A percentile compares a stretch with the other conserved stretches of the same genome.
These are phyloP conservation scores for Tenthredo distinguenda DNA, from an alignment of 2,888 invertebrate species.

Conservation along the genomic window DNA sequence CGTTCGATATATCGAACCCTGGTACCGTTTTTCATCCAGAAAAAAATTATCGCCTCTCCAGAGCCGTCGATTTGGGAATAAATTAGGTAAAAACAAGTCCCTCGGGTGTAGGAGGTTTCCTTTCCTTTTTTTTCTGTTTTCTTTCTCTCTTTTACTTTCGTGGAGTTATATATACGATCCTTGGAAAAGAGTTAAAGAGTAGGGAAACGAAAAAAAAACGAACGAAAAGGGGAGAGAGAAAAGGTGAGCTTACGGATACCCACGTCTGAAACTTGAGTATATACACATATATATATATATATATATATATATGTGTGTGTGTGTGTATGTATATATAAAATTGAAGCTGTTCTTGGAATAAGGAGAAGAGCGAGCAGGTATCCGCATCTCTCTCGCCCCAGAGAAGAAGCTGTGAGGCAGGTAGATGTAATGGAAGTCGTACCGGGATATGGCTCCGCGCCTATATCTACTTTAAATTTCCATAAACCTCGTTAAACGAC, in stretches of 20 bases:
- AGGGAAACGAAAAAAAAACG: neutral
- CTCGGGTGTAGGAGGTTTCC: neutral
- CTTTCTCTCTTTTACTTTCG: neutral
- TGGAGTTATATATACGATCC: neutral
- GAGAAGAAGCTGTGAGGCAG: neutral
- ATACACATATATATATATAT: neutral
- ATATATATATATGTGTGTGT: neutral
- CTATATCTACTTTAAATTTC: slow-evolving; percentile 59
- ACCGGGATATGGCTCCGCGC: neutral
- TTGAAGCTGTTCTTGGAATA: neutral
- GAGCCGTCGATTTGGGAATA: neutral
- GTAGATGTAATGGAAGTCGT: neutral
- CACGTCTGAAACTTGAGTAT: neutral
- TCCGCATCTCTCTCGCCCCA: neutral
- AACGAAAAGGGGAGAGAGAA: neutral
- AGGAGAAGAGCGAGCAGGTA: neutral
- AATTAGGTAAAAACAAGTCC: slow-evolving; percentile 26
- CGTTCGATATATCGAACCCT: neutral
- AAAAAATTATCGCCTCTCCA: neutral
- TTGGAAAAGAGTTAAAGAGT: neutral
- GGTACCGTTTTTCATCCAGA: neutral
- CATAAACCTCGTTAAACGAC: slow-evolving; percentile 68
- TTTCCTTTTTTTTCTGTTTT: neutral
- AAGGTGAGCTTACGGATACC: neutral
- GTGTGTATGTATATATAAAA: neutral